These are phyloP conservation scores for Apoda limacodes DNA, from an alignment of 2,888 invertebrate genomes.

Conservation along the genomic window DNA sequence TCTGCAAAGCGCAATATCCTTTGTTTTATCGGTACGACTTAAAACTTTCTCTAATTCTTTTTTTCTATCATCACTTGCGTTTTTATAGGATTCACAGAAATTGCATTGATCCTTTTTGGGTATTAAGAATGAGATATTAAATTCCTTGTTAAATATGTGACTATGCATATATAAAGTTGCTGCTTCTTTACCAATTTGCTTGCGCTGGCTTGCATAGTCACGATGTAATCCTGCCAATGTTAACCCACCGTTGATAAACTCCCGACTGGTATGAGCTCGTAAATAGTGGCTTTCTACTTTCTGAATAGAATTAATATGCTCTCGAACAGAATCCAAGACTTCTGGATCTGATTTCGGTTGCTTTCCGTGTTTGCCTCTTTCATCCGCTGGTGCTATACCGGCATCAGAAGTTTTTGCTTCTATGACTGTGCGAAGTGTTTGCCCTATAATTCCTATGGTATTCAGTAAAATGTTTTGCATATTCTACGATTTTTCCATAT, in stretches of 20 bases:
- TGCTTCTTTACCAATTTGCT: conserved; percentile 7
- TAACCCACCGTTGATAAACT: conserved; percentile 16
- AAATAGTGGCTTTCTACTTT: conserved; percentile 16
- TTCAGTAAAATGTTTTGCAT: conserved; percentile 18
- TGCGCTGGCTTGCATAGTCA: conserved; percentile 10
- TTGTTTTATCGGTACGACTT: conserved; percentile 17
- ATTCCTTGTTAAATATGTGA: conserved; percentile 2
- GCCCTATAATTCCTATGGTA: conserved; percentile 14
- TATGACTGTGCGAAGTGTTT: conserved; percentile 5
- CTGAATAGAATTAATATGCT: conserved; percentile 16
- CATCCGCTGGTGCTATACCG: conserved; percentile 6
- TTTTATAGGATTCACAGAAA: conserved; percentile 6
- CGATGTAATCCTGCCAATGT: conserved; percentile 14
- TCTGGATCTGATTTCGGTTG: conserved; percentile 9
- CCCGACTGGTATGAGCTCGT: conserved; percentile 11
- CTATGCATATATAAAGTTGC: conserved; percentile 1
- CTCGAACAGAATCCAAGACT: conserved; percentile 9
- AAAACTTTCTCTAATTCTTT: conserved; percentile 14
- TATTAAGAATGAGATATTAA: conserved; percentile 6
- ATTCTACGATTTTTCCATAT: conserved; percentile 13
- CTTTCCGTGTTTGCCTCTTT: conserved; percentile 12
- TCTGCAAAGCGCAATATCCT: conserved; percentile 12
- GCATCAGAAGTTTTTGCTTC: conserved; percentile 5
- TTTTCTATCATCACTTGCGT: conserved; percentile 2
- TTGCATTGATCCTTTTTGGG: conserved; percentile 5